Percentiles rank a stretch among this genome's conserved stretches.
Evolutionary conservation across 2,113 vertebrate genomes (phyloP).

Genomic region (Petrocephalus zakoni): DNA sequence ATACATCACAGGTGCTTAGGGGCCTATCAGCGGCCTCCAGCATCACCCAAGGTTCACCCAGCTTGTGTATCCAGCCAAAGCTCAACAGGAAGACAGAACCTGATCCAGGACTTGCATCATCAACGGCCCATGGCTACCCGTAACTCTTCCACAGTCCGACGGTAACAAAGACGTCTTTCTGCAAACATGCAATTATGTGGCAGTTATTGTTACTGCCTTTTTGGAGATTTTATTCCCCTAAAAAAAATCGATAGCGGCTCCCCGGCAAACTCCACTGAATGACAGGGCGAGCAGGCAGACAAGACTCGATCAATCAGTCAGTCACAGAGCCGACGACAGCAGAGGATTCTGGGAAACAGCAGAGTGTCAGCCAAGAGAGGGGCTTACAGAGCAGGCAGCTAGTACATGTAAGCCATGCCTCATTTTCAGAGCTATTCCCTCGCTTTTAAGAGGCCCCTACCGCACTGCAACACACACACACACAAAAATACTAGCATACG

Average conservation of each 20-base stretch:
- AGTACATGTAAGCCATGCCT: background rate
- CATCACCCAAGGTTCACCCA: background rate
- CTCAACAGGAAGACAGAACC: background rate
- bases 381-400: background rate
- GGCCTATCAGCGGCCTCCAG: background rate
- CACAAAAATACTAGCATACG: background rate
- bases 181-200: slow-evolving; percentile 18
- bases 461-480: background rate
- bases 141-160: background rate
- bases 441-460: too few species aligned
- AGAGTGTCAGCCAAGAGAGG: background rate
- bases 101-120: background rate
- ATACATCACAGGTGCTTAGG: background rate
- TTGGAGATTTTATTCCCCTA: slow-evolving; percentile 28
- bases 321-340: slow-evolving; percentile 24
- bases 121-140: background rate
- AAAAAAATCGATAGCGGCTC: slow-evolving; percentile 32
- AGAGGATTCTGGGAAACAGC: background rate
- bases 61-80: background rate
- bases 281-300: background rate
- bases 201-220: slow-evolving; percentile 22
- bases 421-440: background rate
- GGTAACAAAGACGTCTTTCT: slow-evolving; percentile 19
- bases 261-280: slow-evolving; percentile 15
- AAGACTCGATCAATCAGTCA: slow-evolving; percentile 26